Base-by-base conservation (phyloP, 2,113 vertebrate species). In the Vicugna pacos region DNA sequence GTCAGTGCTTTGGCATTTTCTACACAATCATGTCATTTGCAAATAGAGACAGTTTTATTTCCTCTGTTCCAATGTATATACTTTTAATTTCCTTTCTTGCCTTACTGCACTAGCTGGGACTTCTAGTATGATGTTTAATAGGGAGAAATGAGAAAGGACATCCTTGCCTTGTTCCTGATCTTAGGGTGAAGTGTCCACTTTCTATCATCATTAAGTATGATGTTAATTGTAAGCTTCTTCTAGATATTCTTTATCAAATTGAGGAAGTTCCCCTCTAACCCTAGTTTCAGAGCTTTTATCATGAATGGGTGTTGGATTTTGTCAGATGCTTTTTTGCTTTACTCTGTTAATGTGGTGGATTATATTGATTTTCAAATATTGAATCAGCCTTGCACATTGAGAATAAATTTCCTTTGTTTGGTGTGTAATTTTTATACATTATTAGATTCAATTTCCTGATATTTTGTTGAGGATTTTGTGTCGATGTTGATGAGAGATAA, bases 361-460 rank as follows among this genome's bases (percentile, higher is more conserved):
- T 94, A 62, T 70, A 92, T 35, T 35, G 48, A 84, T 80, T 86
- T 96, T 75, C 20, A 81, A 62, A 67, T 80, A 50, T 70, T 96
- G 24, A 84, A 72, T 60, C 54, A 89, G 9, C 14, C 48, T 58
- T 72, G 5, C 6, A 69, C n/a, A 77, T 19, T 12, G 80, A 12
- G 73, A 80, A 54, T 80, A 79, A 79, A 42, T 92, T 54, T 67
- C 28, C 28, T 26, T 86, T 70, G 16, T 80, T 92, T 35, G 28
- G 73, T 62, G 30, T 26, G 32, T 38, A 70, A 77, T 93, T 84
- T 90, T 84, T 76, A 86, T 52, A 84, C 11, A 65, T 62, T 94
- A 17, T 76, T 93, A 20, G n/a, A 69, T 93, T 94, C 38, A 17
- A 72, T 58, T 93, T 90, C 12, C 14, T 79, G 90, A 86, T 58